These are phyloP conservation scores for Ibidorhyncha struthersii DNA, from an alignment of 2,113 vertebrate species.

Conservation along the genomic window DNA sequence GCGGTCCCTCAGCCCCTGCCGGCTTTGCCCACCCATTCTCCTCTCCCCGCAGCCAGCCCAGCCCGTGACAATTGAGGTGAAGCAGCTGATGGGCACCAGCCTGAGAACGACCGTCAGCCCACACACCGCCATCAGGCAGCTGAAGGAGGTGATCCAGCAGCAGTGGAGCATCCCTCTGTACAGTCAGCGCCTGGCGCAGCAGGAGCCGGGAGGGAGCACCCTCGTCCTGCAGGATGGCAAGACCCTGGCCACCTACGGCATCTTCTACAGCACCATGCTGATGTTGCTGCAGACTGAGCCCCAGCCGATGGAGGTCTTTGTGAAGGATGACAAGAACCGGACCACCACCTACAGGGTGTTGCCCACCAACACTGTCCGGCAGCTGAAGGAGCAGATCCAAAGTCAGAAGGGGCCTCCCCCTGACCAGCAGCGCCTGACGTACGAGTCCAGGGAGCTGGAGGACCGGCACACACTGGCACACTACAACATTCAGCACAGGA, in stretches of 20 bases:
- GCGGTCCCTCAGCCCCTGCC: rapidly evolving
- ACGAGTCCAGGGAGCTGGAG: not conserved
- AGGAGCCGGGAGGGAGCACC: rapidly evolving
- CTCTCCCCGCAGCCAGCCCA: not conserved
- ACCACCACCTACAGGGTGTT: not conserved
- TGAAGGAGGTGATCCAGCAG: not conserved
- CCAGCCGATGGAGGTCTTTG: not conserved
- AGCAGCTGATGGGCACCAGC: not conserved
- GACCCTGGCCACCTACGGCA: not conserved
- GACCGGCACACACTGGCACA: not conserved
- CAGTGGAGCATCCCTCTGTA: not conserved
- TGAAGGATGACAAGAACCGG: not conserved
- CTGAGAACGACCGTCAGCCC: not conserved
- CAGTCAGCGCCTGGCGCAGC: not conserved
- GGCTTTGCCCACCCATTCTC: not conserved
- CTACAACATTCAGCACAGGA: not conserved
- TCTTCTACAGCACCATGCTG: slow-evolving; percentile 9
- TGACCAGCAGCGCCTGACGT: not conserved
- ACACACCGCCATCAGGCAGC: not conserved
- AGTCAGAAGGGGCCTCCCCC: rapidly evolving
- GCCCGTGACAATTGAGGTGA: not conserved
- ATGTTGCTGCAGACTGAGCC: not conserved
- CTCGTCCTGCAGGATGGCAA: rapidly evolving
- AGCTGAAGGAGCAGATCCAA: slow-evolving; percentile 26
- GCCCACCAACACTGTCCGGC: not conserved